Evolutionary conservation across 1,140 invertebrate species (phyloP).

Genomic region (Doryteuthis pealeii): DNA sequence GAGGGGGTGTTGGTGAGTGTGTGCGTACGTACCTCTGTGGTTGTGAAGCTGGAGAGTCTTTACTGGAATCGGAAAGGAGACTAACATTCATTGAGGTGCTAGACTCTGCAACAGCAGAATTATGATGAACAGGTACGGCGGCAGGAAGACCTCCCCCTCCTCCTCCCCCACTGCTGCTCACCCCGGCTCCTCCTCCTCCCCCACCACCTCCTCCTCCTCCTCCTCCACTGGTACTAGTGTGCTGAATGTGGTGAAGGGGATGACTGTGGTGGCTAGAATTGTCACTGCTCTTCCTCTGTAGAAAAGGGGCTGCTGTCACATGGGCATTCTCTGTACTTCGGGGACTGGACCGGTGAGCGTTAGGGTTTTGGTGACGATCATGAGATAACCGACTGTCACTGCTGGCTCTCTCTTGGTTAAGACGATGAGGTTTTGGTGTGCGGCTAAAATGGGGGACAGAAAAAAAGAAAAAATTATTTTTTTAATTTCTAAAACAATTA

Average conservation of each 20-base stretch:
- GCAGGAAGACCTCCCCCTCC: slow-evolving; percentile 10
- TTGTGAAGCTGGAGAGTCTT: slow-evolving; percentile 9
- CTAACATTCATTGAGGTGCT: neutral
- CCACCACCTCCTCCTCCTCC: too few species aligned
- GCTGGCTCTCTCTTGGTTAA: slow-evolving; percentile 26
- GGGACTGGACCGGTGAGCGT: slow-evolving; percentile 23
- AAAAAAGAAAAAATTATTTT: too few species aligned
- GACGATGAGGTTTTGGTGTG: slow-evolving; percentile 28
- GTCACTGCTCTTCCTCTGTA: neutral
- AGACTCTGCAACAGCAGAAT: neutral
- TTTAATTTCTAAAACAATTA: too few species aligned
- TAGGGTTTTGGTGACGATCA: slow-evolving; percentile 23
- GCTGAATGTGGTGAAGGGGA: slow-evolving; percentile 20
- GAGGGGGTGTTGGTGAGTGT: neutral
- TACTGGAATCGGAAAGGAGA: neutral
- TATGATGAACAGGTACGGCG: neutral
- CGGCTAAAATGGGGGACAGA: slow-evolving; percentile 17
- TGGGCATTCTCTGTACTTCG: slow-evolving; percentile 17
- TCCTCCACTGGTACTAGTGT: neutral
- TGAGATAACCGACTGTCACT: slow-evolving; percentile 28
- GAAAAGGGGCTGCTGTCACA: neutral
- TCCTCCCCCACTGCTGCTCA: neutral
- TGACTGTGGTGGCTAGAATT: slow-evolving; percentile 16
- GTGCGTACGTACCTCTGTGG: neutral
- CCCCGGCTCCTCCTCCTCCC: too few species aligned